Percentiles rank a stretch among this genome's conserved stretches.
These are phyloP conservation scores for Picus viridis DNA, from an alignment of 2,797 vertebrate species.

Conservation along the genomic window DNA sequence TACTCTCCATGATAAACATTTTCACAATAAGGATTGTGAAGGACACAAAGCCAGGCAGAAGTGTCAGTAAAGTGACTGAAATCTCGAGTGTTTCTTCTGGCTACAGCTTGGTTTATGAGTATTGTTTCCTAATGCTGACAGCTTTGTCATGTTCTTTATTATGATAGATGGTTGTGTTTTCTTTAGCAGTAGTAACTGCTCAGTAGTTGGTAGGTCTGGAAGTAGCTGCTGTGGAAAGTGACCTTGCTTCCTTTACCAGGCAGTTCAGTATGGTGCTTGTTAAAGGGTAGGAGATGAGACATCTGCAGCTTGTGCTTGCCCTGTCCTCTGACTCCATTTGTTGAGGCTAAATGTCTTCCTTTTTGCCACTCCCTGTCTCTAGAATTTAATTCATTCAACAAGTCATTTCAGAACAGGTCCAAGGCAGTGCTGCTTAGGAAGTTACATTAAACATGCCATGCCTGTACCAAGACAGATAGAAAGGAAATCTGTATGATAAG, in stretches of 20 bases:
- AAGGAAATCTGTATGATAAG: background rate
- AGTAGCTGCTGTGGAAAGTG: background rate
- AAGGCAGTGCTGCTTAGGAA: background rate
- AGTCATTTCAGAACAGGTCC: background rate
- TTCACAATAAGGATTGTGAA: background rate
- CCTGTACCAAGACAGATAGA: background rate
- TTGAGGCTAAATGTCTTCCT: background rate
- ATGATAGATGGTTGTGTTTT: background rate
- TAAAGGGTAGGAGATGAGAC: background rate
- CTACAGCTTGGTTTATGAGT: background rate
- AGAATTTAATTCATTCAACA: background rate
- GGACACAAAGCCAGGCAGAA: background rate
- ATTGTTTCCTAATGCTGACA: background rate
- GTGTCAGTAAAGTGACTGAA: background rate
- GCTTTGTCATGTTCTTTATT: slow-evolving; percentile 1
- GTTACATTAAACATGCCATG: background rate
- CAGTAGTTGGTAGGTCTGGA: background rate
- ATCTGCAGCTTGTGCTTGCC: background rate
- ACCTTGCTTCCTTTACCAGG: background rate
- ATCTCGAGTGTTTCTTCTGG: background rate
- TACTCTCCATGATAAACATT: background rate
- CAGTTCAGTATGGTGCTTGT: background rate
- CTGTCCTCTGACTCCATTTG: background rate
- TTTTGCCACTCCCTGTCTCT: background rate
- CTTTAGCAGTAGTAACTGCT: background rate